Percentiles rank a stretch among this genome's conserved stretches.
Evolutionary conservation across 2,797 vertebrate genomes (phyloP).

Genomic region (Lateolabrax maculatus): DNA sequence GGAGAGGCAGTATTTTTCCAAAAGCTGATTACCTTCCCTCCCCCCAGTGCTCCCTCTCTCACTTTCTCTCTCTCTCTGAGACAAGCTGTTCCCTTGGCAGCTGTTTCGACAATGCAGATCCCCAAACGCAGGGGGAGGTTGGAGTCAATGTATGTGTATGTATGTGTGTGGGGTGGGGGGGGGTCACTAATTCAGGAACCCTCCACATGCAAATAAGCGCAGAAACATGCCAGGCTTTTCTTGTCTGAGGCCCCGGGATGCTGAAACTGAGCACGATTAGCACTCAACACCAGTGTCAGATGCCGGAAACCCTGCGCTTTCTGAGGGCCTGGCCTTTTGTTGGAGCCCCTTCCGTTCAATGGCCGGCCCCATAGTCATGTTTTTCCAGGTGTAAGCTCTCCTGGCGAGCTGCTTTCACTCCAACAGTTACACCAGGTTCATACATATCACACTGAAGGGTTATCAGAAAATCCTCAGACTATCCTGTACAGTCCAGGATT

Average conservation of each 20-base stretch:
- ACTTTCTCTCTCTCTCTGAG: slow-evolving; percentile 52
- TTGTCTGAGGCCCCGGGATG: slow-evolving; percentile 37
- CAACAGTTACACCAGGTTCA: slow-evolving; percentile 9
- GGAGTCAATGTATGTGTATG: slow-evolving; percentile 45
- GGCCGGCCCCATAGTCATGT: slow-evolving; percentile 30
- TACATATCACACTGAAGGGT: not conserved
- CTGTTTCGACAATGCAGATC: slow-evolving; percentile 79
- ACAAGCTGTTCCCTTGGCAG: slow-evolving; percentile 84
- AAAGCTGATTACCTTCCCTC: slow-evolving; percentile 78
- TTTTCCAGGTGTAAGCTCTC: slow-evolving; percentile 69
- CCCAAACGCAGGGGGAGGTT: slow-evolving; percentile 37
- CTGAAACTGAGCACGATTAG: slow-evolving; percentile 67
- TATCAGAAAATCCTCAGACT: not conserved
- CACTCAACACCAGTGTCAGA: slow-evolving; percentile 57
- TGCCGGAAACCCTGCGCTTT: slow-evolving; percentile 50
- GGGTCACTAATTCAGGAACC: slow-evolving; percentile 64
- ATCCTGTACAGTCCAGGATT: not conserved
- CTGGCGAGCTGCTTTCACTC: slow-evolving; percentile 9
- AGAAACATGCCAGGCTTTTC: slow-evolving; percentile 48
- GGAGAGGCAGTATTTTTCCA: slow-evolving; percentile 71
- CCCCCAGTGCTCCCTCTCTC: slow-evolving; percentile 43
- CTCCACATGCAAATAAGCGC: slow-evolving; percentile 71
- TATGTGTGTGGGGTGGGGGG: slow-evolving; percentile 2
- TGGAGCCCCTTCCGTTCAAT: slow-evolving; percentile 36
- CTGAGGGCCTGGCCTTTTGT: slow-evolving; percentile 54